Evolutionary conservation across 2,888 invertebrate species (phyloP).

Genomic region (Elegia similella): DNA sequence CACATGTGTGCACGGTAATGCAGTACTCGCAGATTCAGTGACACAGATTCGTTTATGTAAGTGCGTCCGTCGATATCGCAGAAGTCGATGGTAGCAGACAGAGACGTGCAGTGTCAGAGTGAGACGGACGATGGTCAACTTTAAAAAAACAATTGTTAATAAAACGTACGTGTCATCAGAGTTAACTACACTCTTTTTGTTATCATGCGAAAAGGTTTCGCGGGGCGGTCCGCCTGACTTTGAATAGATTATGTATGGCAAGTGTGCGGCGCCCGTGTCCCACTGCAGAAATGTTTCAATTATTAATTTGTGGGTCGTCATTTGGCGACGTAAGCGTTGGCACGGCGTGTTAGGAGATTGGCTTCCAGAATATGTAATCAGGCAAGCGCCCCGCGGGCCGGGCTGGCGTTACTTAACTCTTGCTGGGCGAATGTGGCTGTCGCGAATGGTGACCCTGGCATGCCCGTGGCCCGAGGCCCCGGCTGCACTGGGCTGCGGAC

Average conservation of each 20-base stretch:
- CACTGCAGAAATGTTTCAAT: slow-evolving; percentile 19
- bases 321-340: slow-evolving; percentile 16
- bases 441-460: background rate
- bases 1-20: slow-evolving; percentile 32
- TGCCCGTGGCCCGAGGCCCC: background rate
- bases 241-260: slow-evolving; percentile 17
- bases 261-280: slow-evolving; percentile 14
- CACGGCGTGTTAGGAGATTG: slow-evolving; percentile 2
- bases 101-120: slow-evolving; percentile 29
- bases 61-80: slow-evolving; percentile 43
- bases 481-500: background rate
- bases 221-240: background rate
- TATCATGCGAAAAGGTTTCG: slow-evolving; percentile 8
- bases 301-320: slow-evolving; percentile 18
- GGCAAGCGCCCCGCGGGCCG: background rate
- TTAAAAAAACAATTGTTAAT: slow-evolving; percentile 31
- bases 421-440: slow-evolving; percentile 6
- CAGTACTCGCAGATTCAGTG: slow-evolving; percentile 39
- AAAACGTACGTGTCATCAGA: slow-evolving; percentile 10
- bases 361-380: slow-evolving; percentile 12
- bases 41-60: slow-evolving; percentile 50
- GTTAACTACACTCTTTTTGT: slow-evolving; percentile 8
- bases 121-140: slow-evolving; percentile 35
- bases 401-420: background rate
- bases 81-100: slow-evolving; percentile 33